Evolutionary conservation across 2,113 vertebrate species (phyloP).

Genomic region (Mesembrinibis cayennensis): DNA sequence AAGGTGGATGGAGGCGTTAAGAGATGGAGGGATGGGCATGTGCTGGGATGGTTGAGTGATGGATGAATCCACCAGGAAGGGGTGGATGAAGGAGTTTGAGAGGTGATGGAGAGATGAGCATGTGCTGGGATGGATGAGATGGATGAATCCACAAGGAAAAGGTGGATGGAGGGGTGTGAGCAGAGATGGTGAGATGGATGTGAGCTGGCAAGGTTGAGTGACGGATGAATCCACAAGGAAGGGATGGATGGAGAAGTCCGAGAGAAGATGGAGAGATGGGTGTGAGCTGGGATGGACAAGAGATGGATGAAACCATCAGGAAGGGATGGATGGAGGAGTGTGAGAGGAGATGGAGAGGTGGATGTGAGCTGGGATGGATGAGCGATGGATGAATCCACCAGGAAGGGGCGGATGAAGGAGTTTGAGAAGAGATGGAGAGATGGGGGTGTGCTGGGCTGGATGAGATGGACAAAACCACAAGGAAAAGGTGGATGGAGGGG

Average conservation of each 20-base stretch:
- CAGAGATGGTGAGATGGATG: not conserved
- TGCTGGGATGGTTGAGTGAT: not conserved
- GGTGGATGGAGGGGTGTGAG: not conserved
- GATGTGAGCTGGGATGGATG: not conserved
- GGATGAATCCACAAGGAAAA: not conserved
- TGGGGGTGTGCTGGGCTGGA: not conserved
- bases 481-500: not conserved
- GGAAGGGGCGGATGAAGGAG: not conserved
- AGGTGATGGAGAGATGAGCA: not conserved
- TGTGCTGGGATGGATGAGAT: not conserved
- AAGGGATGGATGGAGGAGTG: not conserved
- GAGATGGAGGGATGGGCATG: not conserved
- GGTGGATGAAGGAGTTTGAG: not conserved
- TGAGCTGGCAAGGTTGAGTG: not conserved
- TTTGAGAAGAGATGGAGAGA: not conserved
- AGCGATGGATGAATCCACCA: not conserved
- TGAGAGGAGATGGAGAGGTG: too few species aligned
- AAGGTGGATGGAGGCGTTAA: not conserved
- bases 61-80: not conserved
- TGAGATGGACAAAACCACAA: not conserved
- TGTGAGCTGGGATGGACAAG: not conserved
- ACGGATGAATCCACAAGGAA: not conserved
- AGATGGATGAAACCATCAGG: not conserved
- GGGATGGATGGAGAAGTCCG: not conserved
- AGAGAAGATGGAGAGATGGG: too few species aligned